Evolutionary conservation across 2,888 invertebrate genomes (phyloP), one percentile per base, ranked within the genome.

Genomic region (Lepidocyrtoides sp.): DNA sequence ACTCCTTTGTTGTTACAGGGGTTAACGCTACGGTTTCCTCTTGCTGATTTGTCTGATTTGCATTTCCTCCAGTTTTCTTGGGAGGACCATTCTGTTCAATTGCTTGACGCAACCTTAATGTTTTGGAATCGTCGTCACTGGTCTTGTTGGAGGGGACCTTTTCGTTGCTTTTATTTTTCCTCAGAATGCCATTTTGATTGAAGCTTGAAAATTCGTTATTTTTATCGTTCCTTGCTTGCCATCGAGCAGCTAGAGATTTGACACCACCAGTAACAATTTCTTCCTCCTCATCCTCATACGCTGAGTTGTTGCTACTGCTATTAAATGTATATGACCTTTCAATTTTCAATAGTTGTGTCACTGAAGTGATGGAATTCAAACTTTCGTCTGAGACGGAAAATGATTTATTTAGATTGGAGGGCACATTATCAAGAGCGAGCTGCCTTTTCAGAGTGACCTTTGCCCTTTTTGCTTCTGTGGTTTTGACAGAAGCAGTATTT

Each of bases 261-360:
- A 89, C 89, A 32, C 83, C 89, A 75, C 57, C 44, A 14, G 82
- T 44, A 17, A 29, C 51, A 10, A 66, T 57, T 20, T 89, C 89
- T 20, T 83, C 60, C 5, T 83, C 83, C 0, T 69, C 82, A 10
- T 77, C 77, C 41, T 72, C 77, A 36, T 60, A 12, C 2, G 57
- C 63, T 0, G 75, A 75, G 51, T 79, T 87, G 23, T 87, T 63
- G 10, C 44, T 66, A n/a, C 57, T 87, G 23, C 44, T 51, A 36
- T 41, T 82, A 5, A 44, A 44, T 29, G 51, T 17, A 66, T 44
- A 81, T 44, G 57, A 57, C 48, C 89, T 57, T 54, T 89, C 89
- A 10, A 89, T 72, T 48, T 89, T 89, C n/a, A 89, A 51, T 1
- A 89, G 83, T 23, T 89, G 89, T 0, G 89, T 89, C 7, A 89